These are phyloP conservation scores for Pachydiplax longipennis DNA, from an alignment of 2,888 invertebrate species.

Conservation along the genomic window DNA sequence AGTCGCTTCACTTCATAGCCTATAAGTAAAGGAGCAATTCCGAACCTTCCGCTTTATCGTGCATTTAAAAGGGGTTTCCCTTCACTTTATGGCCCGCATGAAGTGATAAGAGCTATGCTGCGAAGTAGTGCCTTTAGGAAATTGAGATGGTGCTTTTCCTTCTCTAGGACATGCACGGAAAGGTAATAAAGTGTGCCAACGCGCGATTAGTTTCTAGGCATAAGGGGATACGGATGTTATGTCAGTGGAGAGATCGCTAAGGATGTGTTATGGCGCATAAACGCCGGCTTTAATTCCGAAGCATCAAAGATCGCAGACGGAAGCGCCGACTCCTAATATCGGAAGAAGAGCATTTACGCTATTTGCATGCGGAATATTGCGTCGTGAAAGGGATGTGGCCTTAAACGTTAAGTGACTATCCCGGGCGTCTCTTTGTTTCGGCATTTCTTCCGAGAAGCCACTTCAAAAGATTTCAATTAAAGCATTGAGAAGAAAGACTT, in stretches of 20 bases:
- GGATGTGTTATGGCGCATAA: not conserved
- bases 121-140: not conserved
- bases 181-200: not conserved
- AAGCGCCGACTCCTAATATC: too few relatives aligned
- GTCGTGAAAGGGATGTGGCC: too few relatives aligned
- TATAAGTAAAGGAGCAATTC: too few relatives aligned
- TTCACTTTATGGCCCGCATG: not conserved
- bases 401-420: too few relatives aligned
- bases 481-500: too few relatives aligned
- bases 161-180: not conserved
- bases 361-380: too few relatives aligned
- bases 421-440: too few relatives aligned
- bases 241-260: not conserved
- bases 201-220: not conserved
- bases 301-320: too few relatives aligned
- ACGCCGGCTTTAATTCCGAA: not conserved
- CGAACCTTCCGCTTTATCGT: not conserved
- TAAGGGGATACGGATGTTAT: not conserved
- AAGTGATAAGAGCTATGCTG: not conserved
- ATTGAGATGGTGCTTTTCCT: constrained; percentile 15
- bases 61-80: not conserved
- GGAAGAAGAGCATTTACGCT: too few relatives aligned
- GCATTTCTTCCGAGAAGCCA: too few relatives aligned
- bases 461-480: too few relatives aligned
- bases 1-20: too few relatives aligned